Evolutionary conservation across 2,113 vertebrate genomes (phyloP).

Genomic region (Calyptomena viridis): DNA sequence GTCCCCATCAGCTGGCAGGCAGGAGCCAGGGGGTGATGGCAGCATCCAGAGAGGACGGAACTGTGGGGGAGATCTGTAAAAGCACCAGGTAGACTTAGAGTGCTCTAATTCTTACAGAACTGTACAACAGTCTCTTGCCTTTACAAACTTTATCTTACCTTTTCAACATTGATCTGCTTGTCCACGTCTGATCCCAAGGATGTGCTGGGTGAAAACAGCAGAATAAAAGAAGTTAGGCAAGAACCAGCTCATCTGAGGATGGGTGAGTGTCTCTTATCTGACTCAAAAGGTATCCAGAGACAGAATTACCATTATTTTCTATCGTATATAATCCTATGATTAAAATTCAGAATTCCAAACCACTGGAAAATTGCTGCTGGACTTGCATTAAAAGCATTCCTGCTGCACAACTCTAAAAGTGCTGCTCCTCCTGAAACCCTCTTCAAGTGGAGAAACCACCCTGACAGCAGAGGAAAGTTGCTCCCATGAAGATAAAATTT

Average conservation of each 20-base stretch:
- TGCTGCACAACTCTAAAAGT: background rate
- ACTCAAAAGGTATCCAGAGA: background rate
- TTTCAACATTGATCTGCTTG: background rate
- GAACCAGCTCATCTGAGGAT: background rate
- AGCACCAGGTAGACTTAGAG: background rate
- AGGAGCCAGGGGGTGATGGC: background rate
- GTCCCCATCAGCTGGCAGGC: accelerated
- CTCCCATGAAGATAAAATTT: background rate
- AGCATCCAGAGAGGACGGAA: accelerated
- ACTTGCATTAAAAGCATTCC: background rate
- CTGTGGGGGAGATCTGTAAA: background rate
- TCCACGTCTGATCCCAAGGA: background rate
- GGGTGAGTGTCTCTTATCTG: background rate
- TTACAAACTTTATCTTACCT: background rate
- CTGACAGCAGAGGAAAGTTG: background rate
- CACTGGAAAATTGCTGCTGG: background rate
- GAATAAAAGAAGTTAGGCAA: background rate
- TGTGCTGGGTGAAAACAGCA: background rate
- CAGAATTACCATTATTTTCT: background rate
- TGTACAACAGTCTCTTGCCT: no score
- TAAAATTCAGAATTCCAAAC: background rate
- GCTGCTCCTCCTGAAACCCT: background rate
- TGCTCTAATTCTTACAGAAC: background rate
- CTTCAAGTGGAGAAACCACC: background rate
- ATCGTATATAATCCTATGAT: background rate